Evolutionary conservation across 30 jellyfish, hydroid and myxozoan species (phyloP).

Genomic region (Cassiopea xamachana): DNA sequence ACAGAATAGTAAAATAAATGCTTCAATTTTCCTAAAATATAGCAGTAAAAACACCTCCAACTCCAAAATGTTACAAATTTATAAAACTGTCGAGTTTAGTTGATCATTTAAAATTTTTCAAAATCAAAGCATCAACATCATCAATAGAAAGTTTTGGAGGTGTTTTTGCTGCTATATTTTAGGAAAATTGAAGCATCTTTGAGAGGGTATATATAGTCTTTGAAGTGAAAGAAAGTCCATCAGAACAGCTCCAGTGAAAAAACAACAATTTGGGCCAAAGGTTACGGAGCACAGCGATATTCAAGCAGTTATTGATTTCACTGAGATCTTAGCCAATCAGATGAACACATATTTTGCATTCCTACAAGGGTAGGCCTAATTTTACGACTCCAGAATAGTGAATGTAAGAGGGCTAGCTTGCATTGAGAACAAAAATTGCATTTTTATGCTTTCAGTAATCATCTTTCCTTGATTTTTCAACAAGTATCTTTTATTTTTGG

Average conservation of each 20-base stretch:
- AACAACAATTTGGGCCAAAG: neutral
- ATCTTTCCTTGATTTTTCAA: no score
- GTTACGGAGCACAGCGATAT: neutral
- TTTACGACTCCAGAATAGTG: no score
- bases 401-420: no score
- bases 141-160: neutral
- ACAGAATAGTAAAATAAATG: no score
- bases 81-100: no score
- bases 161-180: neutral
- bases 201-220: neutral
- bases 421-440: neutral
- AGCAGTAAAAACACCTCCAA: no score
- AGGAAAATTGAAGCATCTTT: neutral
- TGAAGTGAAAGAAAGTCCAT: no score
- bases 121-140: neutral
- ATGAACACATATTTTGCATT: neutral
- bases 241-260: neutral
- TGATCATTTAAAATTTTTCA: neutral
- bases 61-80: no score
- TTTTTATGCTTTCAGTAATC: no score
- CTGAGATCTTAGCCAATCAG: neutral
- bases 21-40: no score
- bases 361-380: neutral
- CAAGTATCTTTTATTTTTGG: no score
- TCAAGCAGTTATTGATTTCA: neutral